Evolutionary conservation across 2,888 invertebrate species (phyloP).

Genomic region (Orchestes rusci): DNA sequence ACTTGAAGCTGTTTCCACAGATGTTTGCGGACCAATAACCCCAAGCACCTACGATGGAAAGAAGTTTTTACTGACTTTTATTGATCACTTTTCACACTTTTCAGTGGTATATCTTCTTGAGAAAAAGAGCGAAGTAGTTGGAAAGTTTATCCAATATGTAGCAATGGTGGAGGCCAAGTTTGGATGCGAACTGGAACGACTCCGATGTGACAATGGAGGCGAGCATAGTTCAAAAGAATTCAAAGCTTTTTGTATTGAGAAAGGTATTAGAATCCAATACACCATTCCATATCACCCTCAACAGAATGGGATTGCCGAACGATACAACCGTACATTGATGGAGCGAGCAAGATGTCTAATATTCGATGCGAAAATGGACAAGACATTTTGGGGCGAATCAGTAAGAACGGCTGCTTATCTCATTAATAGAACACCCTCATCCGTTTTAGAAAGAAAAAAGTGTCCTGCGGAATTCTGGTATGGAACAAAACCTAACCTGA

Average conservation of each 20-base stretch:
- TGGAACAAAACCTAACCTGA: not conserved
- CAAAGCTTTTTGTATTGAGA: slow-evolving; percentile 20
- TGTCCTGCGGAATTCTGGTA: slow-evolving; percentile 7
- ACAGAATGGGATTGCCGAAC: slow-evolving; percentile 24
- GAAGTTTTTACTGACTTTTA: slow-evolving; percentile 18
- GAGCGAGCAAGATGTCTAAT: slow-evolving; percentile 25
- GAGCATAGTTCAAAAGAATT: slow-evolving; percentile 22
- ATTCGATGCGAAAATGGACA: slow-evolving; percentile 20
- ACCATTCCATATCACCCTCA: slow-evolving; percentile 21
- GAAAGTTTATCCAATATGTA: slow-evolving; percentile 17
- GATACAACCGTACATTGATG: slow-evolving; percentile 22
- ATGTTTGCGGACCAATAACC: slow-evolving; percentile 7
- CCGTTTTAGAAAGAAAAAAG: not conserved
- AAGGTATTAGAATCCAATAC: slow-evolving; percentile 22
- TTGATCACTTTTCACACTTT: slow-evolving; percentile 21
- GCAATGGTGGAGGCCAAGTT: slow-evolving; percentile 13
- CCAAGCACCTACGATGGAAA: slow-evolving; percentile 17
- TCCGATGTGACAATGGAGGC: slow-evolving; percentile 22
- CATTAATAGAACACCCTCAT: slow-evolving; percentile 4
- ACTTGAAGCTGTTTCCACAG: slow-evolving; percentile 6
- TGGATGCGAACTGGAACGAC: slow-evolving; percentile 7
- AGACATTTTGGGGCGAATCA: slow-evolving; percentile 21
- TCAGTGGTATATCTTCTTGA: slow-evolving; percentile 5
- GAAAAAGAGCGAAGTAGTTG: slow-evolving; percentile 15
- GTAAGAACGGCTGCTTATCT: slow-evolving; percentile 17